Conservation (phyloP, 23 tunicate genomes). For the Ascidia mentula region DNA sequence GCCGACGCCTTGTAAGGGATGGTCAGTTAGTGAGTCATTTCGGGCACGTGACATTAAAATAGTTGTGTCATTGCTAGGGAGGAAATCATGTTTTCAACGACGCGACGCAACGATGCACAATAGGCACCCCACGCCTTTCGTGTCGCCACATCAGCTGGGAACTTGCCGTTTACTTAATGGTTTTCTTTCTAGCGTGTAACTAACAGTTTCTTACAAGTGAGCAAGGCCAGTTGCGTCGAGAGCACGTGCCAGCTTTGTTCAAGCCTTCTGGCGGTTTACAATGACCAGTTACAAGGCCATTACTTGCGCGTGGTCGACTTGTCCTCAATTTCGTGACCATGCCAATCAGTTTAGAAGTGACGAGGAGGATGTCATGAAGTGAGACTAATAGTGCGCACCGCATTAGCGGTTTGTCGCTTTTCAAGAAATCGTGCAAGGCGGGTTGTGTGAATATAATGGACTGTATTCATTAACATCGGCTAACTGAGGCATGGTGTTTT, state of each 20-base stretch:
- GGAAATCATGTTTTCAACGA: constrained; percentile 10
- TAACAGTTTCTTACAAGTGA: background rate
- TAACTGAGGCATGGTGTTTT: no score
- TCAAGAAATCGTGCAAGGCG: no score
- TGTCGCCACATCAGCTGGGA: background rate
- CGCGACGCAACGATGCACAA: background rate
- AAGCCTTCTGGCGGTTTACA: constrained; percentile 12
- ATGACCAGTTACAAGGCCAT: constrained; percentile 6
- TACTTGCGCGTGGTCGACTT: background rate
- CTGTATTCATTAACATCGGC: no score
- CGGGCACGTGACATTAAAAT: background rate
- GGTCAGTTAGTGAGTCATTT: background rate
- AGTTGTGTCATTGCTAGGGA: background rate
- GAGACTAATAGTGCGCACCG: constrained; percentile 5
- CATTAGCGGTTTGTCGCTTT: background rate
- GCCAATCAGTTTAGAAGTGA: constrained; percentile 12
- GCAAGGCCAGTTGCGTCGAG: background rate
- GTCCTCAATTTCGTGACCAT: constrained; percentile 4
- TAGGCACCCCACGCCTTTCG: background rate
- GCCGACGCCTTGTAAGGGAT: background rate
- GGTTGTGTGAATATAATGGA: no score
- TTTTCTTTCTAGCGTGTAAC: no score
- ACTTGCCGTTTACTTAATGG: background rate
- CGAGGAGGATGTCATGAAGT: constrained; percentile 9
- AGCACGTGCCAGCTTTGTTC: background rate